A percentile compares a stretch with the other conserved stretches of the same genome.
These are phyloP conservation scores for Drosophila neocordata DNA, from an alignment of 1,140 invertebrate species.

Conservation along the genomic window DNA sequence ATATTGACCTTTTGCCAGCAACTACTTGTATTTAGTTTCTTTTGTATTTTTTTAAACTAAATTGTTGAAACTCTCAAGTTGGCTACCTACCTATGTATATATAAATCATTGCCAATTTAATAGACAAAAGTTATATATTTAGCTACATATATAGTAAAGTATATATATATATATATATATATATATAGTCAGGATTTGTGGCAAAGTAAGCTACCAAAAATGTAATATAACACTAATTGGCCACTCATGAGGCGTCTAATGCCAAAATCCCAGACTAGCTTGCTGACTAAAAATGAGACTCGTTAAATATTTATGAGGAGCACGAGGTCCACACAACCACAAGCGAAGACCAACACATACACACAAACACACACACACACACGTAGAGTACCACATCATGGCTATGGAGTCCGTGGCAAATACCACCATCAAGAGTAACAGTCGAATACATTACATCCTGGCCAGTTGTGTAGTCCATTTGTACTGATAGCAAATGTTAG, in stretches of 20 bases:
- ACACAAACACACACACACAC: conserved; percentile 22
- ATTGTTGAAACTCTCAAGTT: too few relatives aligned
- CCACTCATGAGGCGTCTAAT: conserved; percentile 78
- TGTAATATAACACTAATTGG: conserved; percentile 79
- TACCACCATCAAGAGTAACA: conserved; percentile 18
- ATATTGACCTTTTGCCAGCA: background rate
- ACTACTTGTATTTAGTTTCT: background rate
- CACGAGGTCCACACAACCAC: conserved; percentile 59
- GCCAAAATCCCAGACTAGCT: conserved; percentile 51
- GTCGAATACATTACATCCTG: conserved; percentile 26
- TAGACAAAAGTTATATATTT: background rate
- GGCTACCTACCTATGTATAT: conserved; percentile 56
- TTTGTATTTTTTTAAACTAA: background rate
- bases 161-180: background rate
- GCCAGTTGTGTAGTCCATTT: conserved; percentile 70
- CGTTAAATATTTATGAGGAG: conserved; percentile 80
- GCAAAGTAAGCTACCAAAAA: conserved; percentile 64
- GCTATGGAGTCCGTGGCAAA: background rate
- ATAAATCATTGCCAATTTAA: conserved; percentile 54
- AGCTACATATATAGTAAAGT: too few relatives aligned
- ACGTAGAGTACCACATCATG: background rate
- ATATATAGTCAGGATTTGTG: conserved; percentile 21
- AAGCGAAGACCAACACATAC: background rate
- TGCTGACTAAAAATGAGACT: conserved; percentile 68
- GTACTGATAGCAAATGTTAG: background rate